Evolutionary conservation across 2,113 vertebrate genomes (phyloP).

Genomic region (Prochilodus magdalenae): DNA sequence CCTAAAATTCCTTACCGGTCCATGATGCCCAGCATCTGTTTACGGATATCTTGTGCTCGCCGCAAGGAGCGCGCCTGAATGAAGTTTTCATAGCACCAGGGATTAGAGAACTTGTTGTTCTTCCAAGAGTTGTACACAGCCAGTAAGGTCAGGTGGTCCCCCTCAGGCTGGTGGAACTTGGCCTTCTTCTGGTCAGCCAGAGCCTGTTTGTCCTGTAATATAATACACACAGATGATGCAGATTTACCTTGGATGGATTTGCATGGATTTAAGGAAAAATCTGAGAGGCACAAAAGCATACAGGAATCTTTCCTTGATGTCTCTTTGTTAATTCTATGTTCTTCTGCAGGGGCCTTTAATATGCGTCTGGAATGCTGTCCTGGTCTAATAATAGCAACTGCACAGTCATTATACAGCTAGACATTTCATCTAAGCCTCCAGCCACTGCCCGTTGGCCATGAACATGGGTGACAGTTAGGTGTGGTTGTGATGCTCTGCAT

Average conservation of each 20-base stretch:
- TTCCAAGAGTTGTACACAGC: conserved; percentile 99
- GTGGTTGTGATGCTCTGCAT: background rate
- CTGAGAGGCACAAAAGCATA: background rate
- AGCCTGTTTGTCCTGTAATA: conserved; percentile 92
- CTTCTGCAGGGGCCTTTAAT: background rate
- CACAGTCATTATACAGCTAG: background rate
- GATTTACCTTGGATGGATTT: background rate
- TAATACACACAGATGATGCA: background rate
- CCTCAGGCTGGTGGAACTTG: conserved; percentile 98
- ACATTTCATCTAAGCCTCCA: background rate
- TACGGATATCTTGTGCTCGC: conserved; percentile 95
- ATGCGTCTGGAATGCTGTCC: background rate
- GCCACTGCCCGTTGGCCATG: background rate
- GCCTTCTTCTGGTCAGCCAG: conserved; percentile 98
- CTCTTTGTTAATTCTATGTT: background rate
- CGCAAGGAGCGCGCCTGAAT: conserved; percentile 96
- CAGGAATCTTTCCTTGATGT: background rate
- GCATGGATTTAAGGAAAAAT: background rate
- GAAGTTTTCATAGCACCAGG: conserved; percentile 99
- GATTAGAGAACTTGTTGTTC: conserved; percentile 99
- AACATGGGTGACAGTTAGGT: background rate
- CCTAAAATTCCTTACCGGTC: conserved; percentile 82
- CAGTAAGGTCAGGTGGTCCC: conserved; percentile 94
- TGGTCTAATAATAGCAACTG: background rate
- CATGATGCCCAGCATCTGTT: conserved; percentile 99